Base-by-base conservation (phyloP, 2,113 vertebrate species). In the Podarcis cretensis region DNA sequence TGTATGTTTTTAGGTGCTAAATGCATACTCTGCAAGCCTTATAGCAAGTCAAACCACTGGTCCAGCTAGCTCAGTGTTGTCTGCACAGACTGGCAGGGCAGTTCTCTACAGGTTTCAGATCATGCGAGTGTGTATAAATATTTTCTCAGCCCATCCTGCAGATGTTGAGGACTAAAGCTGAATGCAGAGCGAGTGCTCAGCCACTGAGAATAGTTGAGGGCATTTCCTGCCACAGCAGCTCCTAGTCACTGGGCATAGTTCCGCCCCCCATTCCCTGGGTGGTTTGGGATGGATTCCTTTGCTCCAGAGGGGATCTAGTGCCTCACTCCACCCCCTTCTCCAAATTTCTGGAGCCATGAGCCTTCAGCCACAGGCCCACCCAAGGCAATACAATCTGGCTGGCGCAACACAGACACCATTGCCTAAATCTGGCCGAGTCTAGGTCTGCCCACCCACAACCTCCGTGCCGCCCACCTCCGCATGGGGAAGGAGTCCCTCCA, bases 401-500 rank as follows among this genome's bases (percentile, higher is more conserved):
- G 68, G 68, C 23, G 68, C 8, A 27, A 16, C 35, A 20, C 9
- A 12, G 16, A 23, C 2, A 20, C 74, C 6, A 54, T 54, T 54
- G 48, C 48, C 48, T 54, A 54, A 54, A 54, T 54, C 48, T 54
- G 48, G 48, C 48, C 10, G 48, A 12, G 10, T n/a, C 43, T 54
- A 3, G 43, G 35, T 27, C 76, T 30, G 40, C 43, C 23, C 40
- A 25, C 5, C 37, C 37, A 18, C 18, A 4, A 1, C 6, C 23
- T 6, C 27, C 1, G 59, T 30, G 4, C 5, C 20, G 84, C 6
- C 74, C 43, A 57, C 40, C 27, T 63, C 2, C 13, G 25, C 23
- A 2, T 32, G 4, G 35, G 57, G 0, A 16, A 9, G 3, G 2
- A 1, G 54, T 35, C 25, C 68, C 0, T 0, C 0, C 0, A 10